Base-by-base conservation (phyloP, 1,140 invertebrate species). In the Megathymus violae region DNA sequence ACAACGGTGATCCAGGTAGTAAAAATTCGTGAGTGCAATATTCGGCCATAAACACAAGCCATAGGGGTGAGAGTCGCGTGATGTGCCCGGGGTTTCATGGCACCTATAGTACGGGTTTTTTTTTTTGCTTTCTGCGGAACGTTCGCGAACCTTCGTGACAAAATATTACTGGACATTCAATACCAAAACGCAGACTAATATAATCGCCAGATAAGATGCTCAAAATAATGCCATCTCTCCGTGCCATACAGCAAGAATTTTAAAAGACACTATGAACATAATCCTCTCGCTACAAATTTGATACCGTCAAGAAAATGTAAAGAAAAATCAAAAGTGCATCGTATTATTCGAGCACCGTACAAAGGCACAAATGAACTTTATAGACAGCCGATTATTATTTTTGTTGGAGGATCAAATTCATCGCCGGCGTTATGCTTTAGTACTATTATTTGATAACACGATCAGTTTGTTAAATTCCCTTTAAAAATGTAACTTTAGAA, bases 391-490 rank as follows among this genome's bases (percentile, higher is more conserved):
- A 40, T 40, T 11, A 15, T 43, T 16, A 7, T 43, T 15, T 17
- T 15, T 43, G 40, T 14, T 14, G 7, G 40, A 43, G 9, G 15
- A 43, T 43, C 40, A 15, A 16, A 15, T 43, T 43, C 7, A 15
- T 14, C 14, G 15, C 15, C 6, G 16, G 40, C 16, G 40, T 16
- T 9, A 7, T 15, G 40, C 16, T 6, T 7, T 9, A 16, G 13
- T 43, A 14, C 19, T 43, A 43, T 43, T 43, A 13, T 43, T 43
- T 15, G 46, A n/a, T 25, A 25, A 48, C 17, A n/a, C n/a, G 25
- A 48, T n/a, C 19, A 19, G 4, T 41, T 16, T 1, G 11, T 7
- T 38, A 5, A 11, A 36, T 41, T 41, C 4, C 38, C 6, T 13
- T 16, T 44, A 34, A 43, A 22, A 22, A 22, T 22, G 5, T 5